A percentile compares a stretch with the other conserved stretches of the same genome.
Conservation (phyloP, 2,113 vertebrate species). For the Perccottus glenii region DNA sequence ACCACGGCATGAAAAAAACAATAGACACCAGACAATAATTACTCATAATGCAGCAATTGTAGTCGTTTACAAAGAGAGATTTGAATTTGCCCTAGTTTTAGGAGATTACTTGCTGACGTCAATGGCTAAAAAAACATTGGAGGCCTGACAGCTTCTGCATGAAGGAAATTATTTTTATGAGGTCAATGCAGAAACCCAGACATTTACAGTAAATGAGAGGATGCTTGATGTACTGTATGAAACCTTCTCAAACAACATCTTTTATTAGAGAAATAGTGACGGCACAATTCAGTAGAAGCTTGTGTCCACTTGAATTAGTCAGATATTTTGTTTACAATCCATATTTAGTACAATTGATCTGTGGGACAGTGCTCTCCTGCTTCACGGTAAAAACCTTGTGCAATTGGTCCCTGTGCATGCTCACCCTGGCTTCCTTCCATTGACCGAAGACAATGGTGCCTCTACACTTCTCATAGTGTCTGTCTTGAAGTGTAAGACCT, state of each 20-base stretch:
- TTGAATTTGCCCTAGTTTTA: slow-evolving; percentile 74
- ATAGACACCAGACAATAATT: slow-evolving; percentile 24
- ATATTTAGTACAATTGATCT: no score
- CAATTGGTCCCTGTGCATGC: no score
- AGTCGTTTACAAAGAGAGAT: slow-evolving; percentile 49
- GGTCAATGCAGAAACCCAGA: slow-evolving; percentile 19
- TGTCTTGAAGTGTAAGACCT: no score
- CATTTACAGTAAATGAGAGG: slow-evolving; percentile 27
- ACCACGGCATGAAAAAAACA: slow-evolving; percentile 12
- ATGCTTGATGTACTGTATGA: slow-evolving; percentile 30
- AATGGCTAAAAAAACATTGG: slow-evolving; percentile 44
- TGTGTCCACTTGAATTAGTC: no score
- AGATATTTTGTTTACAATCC: no score
- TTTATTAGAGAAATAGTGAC: background rate
- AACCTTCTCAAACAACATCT: background rate
- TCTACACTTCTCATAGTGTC: background rate
- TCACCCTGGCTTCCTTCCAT: background rate
- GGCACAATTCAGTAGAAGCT: background rate
- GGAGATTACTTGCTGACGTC: slow-evolving; percentile 70
- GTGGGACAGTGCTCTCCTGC: no score
- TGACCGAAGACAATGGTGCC: background rate
- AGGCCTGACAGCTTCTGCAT: slow-evolving; percentile 43
- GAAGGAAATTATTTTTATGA: slow-evolving; percentile 27
- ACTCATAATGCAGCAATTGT: slow-evolving; percentile 28
- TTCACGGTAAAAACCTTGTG: no score